phyloP scores from a whole-genome alignment of 1,140 invertebrate species.

The Archivesica marissinica region DNA sequence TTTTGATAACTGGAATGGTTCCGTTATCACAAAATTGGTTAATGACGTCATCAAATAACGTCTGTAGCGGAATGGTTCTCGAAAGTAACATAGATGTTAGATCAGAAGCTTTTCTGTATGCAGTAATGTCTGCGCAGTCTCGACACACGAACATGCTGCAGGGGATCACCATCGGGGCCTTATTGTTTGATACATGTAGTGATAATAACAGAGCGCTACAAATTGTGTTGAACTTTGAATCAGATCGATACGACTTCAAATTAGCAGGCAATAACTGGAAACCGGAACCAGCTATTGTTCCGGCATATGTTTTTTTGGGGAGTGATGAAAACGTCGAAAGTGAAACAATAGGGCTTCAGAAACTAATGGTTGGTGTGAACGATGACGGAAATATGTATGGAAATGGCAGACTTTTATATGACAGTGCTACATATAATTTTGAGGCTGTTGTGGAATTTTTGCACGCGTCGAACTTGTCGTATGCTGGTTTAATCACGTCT shows the following conservation, averaged over 20 bases:
- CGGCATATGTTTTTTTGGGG: conserved; percentile 64
- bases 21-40: conserved; percentile 88
- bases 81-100: conserved; percentile 76
- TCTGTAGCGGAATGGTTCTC: conserved; percentile 88
- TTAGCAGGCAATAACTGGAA: background rate
- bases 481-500: conserved; percentile 60
- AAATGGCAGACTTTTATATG: conserved; percentile 12
- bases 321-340: background rate
- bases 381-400: background rate
- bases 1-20: conserved; percentile 90
- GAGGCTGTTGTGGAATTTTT: conserved; percentile 50
- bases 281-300: conserved; percentile 56
- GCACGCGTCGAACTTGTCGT: conserved; percentile 15
- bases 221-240: conserved; percentile 72
- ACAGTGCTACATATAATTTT: conserved; percentile 18
- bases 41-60: conserved; percentile 42
- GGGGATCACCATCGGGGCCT: conserved; percentile 65
- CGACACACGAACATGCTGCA: conserved; percentile 70
- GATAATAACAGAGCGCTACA: conserved; percentile 60
- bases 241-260: conserved; percentile 64
- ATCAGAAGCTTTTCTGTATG: conserved; percentile 73
- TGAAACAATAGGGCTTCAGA: conserved; percentile 18
- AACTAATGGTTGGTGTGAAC: conserved; percentile 21
- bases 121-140: conserved; percentile 63
- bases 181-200: conserved; percentile 75